Base-by-base conservation (phyloP, 2,888 invertebrate genomes). In the Agrochola lota region DNA sequence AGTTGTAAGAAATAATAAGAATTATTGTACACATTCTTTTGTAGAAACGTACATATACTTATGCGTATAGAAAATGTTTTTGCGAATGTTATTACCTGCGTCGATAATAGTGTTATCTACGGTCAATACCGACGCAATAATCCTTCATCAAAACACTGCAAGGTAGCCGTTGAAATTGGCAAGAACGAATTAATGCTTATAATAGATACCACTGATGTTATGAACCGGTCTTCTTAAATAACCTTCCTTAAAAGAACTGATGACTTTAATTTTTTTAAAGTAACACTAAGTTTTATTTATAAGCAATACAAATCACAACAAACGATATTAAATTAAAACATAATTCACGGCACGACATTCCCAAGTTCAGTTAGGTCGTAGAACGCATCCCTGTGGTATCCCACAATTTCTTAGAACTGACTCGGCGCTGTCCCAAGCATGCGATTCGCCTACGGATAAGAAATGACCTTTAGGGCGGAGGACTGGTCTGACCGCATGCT, bases 401-500 rank as follows among this genome's bases (percentile, higher is more conserved):
- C 81, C 78, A 74, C 64, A 78, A 68, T 66, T 87, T 78, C 78
- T 79, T 63, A 77, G 85, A 83, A 86, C 62, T 84, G 82, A 77
- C 78, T 80, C 77, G 74, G 75, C 80, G 85, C 67, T 88, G 90
- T 90, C 89, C 86, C 90, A 89, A 91, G 92, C 90, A 92, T 92
- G 93, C 94, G 94, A 94, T 94, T 94, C 93, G 92, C 93, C 92
- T 90, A 91, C 92, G 92, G 94, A 94, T 94, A 94, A 93, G 91
- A 91, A 90, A 91, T 95, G 95, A 95, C 96, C 95, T 95, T 95
- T 94, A 93, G 93, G 91, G 93, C 92, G 92, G 89, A 88, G 90
- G 92, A 96, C 96, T 94, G 94, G 96, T 95, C 90, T 85, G 92
- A 95, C 95, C 91, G 93, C 95, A 95, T 95, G 93, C 93, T 94